Evolutionary conservation across 2,888 invertebrate species (phyloP).

Genomic region (Pandemis cinnamomeana): DNA sequence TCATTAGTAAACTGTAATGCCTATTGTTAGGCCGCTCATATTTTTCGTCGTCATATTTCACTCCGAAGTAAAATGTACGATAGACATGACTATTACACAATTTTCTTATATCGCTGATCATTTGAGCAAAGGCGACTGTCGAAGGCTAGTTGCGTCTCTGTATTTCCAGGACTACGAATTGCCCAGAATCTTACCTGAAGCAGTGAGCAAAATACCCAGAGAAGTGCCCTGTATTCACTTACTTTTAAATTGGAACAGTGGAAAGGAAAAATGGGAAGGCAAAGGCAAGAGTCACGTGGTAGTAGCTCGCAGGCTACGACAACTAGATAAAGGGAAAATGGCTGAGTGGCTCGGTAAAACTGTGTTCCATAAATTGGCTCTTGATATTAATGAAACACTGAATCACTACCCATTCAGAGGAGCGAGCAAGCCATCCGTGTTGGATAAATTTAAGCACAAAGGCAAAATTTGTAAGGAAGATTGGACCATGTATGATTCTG

Average conservation of each 20-base stretch:
- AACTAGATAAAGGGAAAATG: constrained; percentile 82
- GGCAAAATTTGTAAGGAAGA: constrained; percentile 39
- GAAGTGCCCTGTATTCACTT: constrained; percentile 83
- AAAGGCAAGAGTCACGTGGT: constrained; percentile 83
- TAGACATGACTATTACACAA: constrained; percentile 62
- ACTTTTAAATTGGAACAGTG: constrained; percentile 84
- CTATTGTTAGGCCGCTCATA: neutral
- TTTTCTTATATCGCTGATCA: constrained; percentile 82
- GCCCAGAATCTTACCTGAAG: constrained; percentile 49
- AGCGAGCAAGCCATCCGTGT: neutral
- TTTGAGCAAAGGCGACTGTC: constrained; percentile 83
- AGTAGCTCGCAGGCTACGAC: constrained; percentile 82
- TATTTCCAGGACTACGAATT: constrained; percentile 72
- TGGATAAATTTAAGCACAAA: constrained; percentile 29
- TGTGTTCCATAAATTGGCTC: constrained; percentile 81
- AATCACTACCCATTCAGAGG: constrained; percentile 42
- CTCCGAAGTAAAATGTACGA: constrained; percentile 54
- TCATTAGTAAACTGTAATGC: neutral
- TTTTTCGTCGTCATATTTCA: constrained; percentile 42
- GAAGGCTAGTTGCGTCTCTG: constrained; percentile 82
- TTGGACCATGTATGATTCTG: constrained; percentile 60
- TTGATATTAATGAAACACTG: constrained; percentile 71
- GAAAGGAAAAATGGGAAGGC: constrained; percentile 71
- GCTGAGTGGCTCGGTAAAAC: constrained; percentile 86
- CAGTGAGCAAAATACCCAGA: constrained; percentile 74